phyloP scores from a whole-genome alignment of 2,888 invertebrate genomes.

The Mimumesa dahlbomi region DNA sequence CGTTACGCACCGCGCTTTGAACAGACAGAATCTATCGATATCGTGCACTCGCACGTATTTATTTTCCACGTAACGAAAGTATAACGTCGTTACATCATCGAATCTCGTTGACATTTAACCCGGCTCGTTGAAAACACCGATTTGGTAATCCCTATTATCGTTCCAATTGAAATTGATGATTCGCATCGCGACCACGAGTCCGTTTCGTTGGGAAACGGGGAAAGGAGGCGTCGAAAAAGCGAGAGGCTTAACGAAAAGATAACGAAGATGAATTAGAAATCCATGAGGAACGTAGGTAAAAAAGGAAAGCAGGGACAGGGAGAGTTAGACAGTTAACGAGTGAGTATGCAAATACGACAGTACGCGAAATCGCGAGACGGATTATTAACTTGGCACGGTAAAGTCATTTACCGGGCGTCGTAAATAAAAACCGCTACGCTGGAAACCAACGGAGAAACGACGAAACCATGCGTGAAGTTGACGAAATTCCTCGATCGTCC shows the following conservation, averaged over 20 bases:
- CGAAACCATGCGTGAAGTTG: slow-evolving; percentile 8
- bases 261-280: slow-evolving; percentile 6
- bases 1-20: background rate
- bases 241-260: too few relatives aligned
- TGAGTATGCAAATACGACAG: slow-evolving; percentile 12
- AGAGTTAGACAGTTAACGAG: background rate
- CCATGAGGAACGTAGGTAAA: background rate
- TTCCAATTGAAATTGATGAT: too few relatives aligned
- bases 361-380: slow-evolving; percentile 5
- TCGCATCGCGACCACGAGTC: too few relatives aligned
- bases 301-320: background rate
- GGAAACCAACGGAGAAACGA: background rate
- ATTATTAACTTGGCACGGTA: slow-evolving; percentile 18
- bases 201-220: too few relatives aligned
- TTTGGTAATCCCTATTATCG: too few relatives aligned
- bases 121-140: too few relatives aligned
- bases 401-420: background rate
- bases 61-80: too few relatives aligned
- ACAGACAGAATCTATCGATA: too few relatives aligned
- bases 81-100: too few relatives aligned
- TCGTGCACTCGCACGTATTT: too few relatives aligned
- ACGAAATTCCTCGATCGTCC: background rate
- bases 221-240: too few relatives aligned
- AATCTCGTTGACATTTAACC: too few relatives aligned
- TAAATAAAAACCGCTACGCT: slow-evolving; percentile 1